Conservation (phyloP, 2,888 invertebrate species). For the Hirtodrosophila duncani region DNA sequence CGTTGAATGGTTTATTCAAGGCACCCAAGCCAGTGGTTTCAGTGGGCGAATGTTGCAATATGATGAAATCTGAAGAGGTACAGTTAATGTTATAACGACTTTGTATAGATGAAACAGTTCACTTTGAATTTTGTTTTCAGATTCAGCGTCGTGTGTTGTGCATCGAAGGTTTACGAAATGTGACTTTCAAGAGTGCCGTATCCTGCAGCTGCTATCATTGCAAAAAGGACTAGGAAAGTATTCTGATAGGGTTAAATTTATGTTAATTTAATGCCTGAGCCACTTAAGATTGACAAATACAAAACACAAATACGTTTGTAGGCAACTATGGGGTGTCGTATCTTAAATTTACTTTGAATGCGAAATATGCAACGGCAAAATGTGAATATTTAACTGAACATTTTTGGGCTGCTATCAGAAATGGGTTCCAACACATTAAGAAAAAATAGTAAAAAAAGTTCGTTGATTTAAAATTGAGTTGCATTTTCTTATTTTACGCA, state of each 20-base stretch:
- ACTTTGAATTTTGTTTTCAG: constrained; percentile 76
- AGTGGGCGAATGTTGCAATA: constrained; percentile 92
- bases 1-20: constrained; percentile 69
- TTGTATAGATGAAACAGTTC: background rate
- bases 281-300: too few relatives aligned
- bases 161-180: constrained; percentile 86
- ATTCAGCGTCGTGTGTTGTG: constrained; percentile 88
- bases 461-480: too few relatives aligned
- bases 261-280: constrained; percentile 36
- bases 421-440: too few relatives aligned
- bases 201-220: constrained; percentile 92
- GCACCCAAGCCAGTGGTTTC: constrained; percentile 85
- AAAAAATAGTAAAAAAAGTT: too few relatives aligned
- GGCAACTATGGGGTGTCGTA: too few relatives aligned
- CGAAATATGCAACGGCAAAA: too few relatives aligned
- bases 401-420: too few relatives aligned
- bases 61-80: constrained; percentile 92
- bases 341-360: too few relatives aligned
- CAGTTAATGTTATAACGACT: constrained; percentile 42
- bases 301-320: too few relatives aligned
- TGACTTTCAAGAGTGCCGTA: constrained; percentile 90
- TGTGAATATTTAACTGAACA: too few relatives aligned
- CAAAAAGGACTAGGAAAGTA: constrained; percentile 83
- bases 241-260: background rate
- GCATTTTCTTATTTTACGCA: too few relatives aligned